Conservation (phyloP, 2,113 vertebrate species). For the Cathartes aura region DNA sequence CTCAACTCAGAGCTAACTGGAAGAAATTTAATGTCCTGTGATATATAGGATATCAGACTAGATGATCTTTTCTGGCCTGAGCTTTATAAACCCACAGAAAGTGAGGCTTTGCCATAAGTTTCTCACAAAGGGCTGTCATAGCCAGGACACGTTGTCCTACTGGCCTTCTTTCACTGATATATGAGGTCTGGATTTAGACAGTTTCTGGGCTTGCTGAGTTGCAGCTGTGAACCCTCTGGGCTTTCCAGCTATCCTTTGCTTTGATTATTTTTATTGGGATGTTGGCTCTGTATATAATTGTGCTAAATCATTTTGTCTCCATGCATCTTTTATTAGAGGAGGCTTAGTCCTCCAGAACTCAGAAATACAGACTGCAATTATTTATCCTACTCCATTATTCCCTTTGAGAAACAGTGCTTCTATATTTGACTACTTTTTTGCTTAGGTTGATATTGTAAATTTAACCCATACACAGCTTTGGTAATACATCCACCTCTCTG, state of each 20-base stretch:
- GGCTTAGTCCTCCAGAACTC: background rate
- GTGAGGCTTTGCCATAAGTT: slow-evolving; percentile 26
- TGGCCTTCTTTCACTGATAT: slow-evolving; percentile 28
- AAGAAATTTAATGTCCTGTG: slow-evolving; percentile 42
- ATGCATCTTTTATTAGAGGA: background rate
- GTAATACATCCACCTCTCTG: background rate
- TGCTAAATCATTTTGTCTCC: slow-evolving; percentile 15
- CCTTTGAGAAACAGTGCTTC: background rate
- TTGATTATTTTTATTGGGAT: slow-evolving; percentile 14
- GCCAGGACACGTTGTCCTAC: slow-evolving; percentile 38
- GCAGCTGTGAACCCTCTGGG: background rate
- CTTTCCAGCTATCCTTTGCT: background rate
- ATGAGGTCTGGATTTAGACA: background rate
- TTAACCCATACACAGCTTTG: background rate
- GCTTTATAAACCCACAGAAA: slow-evolving; percentile 48
- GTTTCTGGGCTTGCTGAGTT: background rate
- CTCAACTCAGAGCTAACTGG: slow-evolving; percentile 32
- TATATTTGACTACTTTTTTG: background rate
- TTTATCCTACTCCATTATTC: background rate
- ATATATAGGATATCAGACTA: background rate
- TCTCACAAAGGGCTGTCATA: slow-evolving; percentile 19
- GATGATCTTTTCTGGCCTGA: slow-evolving; percentile 19
- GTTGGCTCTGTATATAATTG: background rate
- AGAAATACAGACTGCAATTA: background rate
- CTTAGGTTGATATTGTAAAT: background rate